A percentile compares a stretch with the other conserved stretches of the same genome.
phyloP scores from a whole-genome alignment of 2,888 invertebrate species.

The Pyrocoelia pectoralis region DNA sequence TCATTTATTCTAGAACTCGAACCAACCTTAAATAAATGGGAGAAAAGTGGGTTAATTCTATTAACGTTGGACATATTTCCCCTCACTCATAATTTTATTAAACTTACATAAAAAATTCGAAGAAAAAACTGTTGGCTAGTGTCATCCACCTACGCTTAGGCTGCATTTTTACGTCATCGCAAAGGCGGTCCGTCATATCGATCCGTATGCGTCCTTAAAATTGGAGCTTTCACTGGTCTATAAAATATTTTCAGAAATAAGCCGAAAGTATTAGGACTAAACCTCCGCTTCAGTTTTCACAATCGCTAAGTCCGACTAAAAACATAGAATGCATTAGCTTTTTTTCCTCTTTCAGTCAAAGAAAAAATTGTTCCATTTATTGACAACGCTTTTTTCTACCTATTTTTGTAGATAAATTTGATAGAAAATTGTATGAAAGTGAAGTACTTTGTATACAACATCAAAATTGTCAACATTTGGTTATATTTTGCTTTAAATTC shows the following conservation, averaged over 20 bases:
- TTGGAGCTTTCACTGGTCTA: slow-evolving; percentile 15
- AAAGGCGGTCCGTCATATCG: slow-evolving; percentile 36
- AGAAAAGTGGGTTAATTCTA: too few species aligned
- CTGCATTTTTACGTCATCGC: slow-evolving; percentile 32
- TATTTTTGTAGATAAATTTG: background rate
- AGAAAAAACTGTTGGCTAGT: background rate
- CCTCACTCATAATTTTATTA: background rate
- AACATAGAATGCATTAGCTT: background rate
- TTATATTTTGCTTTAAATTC: background rate
- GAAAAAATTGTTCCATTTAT: background rate
- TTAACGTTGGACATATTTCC: too few species aligned
- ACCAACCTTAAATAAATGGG: too few species aligned
- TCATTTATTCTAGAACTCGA: too few species aligned
- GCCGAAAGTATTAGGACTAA: slow-evolving; percentile 22
- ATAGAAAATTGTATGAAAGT: background rate
- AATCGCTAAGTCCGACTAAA: background rate
- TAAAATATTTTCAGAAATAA: slow-evolving; percentile 25
- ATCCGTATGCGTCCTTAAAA: slow-evolving; percentile 28
- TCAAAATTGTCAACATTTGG: background rate
- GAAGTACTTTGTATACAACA: background rate
- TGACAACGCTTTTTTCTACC: too few species aligned
- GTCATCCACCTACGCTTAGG: slow-evolving; percentile 27
- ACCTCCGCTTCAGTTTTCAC: slow-evolving; percentile 11
- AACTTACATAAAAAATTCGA: background rate
- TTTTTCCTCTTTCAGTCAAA: background rate